Conservation (phyloP, 2,797 vertebrate species). For the Myioborus melanocephalus region DNA sequence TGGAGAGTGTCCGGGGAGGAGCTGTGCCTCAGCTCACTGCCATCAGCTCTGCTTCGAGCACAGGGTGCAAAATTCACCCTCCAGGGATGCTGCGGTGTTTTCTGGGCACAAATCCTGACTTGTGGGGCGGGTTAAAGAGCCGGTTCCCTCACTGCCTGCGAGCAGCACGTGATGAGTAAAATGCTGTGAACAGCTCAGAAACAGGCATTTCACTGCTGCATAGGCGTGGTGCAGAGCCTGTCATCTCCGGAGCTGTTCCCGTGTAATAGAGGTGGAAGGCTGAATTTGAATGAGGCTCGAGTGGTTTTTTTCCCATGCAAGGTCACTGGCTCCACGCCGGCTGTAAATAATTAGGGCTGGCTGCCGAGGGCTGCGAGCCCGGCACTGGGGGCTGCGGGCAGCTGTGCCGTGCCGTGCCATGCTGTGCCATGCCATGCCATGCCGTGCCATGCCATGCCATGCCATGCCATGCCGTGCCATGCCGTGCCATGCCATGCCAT, state of each 20-base stretch:
- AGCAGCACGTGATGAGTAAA: conserved; percentile 35
- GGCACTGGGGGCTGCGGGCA: background rate
- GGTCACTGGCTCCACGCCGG: conserved; percentile 3
- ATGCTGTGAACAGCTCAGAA: conserved; percentile 38
- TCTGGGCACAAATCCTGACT: background rate
- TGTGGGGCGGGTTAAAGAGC: background rate
- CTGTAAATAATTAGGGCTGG: conserved; percentile 26
- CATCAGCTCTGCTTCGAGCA: background rate
- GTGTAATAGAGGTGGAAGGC: conserved; percentile 42
- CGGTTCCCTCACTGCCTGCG: background rate
- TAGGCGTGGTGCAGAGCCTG: conserved; percentile 57
- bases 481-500: accelerated
- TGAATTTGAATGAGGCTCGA: conserved; percentile 55
- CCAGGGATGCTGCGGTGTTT: background rate
- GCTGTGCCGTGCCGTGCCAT: background rate
- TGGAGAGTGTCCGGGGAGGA: background rate
- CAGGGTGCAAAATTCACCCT: background rate
- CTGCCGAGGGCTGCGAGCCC: background rate
- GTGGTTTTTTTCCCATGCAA: conserved; percentile 18
- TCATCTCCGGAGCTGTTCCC: conserved; percentile 36
- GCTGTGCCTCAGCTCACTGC: background rate
- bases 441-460: background rate
- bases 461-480: background rate
- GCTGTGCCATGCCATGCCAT: background rate
- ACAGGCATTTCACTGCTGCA: conserved; percentile 37